A percentile compares a stretch with the other conserved stretches of the same genome.
phyloP scores from a whole-genome alignment of 2,888 invertebrate genomes.

The Gisinianus flammeolus region DNA sequence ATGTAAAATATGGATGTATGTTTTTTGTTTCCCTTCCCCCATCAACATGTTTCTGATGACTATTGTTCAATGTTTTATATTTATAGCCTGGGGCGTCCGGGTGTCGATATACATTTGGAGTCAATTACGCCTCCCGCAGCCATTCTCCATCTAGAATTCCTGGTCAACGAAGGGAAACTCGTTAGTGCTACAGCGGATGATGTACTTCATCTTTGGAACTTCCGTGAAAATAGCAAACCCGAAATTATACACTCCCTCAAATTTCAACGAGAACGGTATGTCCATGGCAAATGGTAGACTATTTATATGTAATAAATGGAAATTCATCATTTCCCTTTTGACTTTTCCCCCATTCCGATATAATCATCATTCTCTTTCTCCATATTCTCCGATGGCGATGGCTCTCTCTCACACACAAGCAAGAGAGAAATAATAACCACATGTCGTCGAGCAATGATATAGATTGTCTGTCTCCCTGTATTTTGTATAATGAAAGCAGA shows the following conservation, averaged over 20 bases:
- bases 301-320: background rate
- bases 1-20: too few species aligned
- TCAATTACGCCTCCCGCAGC: constrained; percentile 75
- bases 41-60: too few species aligned
- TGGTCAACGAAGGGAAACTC: constrained; percentile 96
- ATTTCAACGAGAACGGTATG: constrained; percentile 93
- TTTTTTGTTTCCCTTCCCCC: too few species aligned
- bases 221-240: constrained; percentile 84
- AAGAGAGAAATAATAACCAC: too few species aligned
- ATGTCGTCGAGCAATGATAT: too few species aligned
- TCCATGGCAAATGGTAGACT: too few species aligned
- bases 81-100: constrained; percentile 89
- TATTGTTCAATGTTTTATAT: too few species aligned
- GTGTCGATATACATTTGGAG: constrained; percentile 92
- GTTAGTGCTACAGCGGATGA: constrained; percentile 96
- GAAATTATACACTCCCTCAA: constrained; percentile 96
- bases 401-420: too few species aligned
- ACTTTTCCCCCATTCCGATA: background rate
- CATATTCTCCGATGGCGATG: too few species aligned
- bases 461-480: too few species aligned
- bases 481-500: too few species aligned
- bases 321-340: background rate
- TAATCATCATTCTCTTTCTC: too few species aligned
- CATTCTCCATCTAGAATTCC: constrained; percentile 89
- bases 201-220: constrained; percentile 96